Evolutionary conservation across 2,888 invertebrate genomes (phyloP), one percentile per base, ranked within the genome.

Genomic region (Abrostola tripartita): DNA sequence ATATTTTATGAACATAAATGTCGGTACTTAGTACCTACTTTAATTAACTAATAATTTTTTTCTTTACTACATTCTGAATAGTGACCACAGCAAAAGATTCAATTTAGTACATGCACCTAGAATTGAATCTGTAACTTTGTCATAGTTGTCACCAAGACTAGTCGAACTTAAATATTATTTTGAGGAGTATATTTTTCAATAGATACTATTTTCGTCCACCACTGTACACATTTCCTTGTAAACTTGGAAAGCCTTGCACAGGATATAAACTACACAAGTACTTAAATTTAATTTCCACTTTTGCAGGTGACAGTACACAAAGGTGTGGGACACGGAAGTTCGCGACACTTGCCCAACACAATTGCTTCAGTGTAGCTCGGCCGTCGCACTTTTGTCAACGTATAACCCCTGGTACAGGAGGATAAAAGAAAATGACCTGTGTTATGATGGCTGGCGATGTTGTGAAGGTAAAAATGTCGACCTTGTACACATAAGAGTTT

Each of bases 301-400:
- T 64, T 63, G 61, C 47, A 44, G 38, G 37, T 47, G 65, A 53
- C 71, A 58, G 62, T 64, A 66, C 63, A 58, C 47, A 59, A 63
- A 66, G 66, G 55, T 56, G 57, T 38, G 54, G 42, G 9, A 57
- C 61, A 60, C 49, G 65, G 69, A 67, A 77, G 66, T 63, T 61
- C 51, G 37, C 35, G 63, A 74, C 71, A 68, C 71, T 79, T 74
- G 71, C 41, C 60, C 61, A 59, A 66, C 57, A 64, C 78, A 80
- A 79, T 78, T 77, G 78, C 59, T 35, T 49, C 44, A 50, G 54
- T 54, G 64, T 37, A 52, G 58, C 62, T 52, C 57, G 9, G 38
- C 52, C 58, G 61, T 41, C 64, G 64, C 24, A 51, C 24, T 52
- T 41, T 53, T 56, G 65, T 65, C 51, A 53, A 56, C 24, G 52